phyloP scores from a whole-genome alignment of 2,797 vertebrate species.

The Peromyscus melanophrys region DNA sequence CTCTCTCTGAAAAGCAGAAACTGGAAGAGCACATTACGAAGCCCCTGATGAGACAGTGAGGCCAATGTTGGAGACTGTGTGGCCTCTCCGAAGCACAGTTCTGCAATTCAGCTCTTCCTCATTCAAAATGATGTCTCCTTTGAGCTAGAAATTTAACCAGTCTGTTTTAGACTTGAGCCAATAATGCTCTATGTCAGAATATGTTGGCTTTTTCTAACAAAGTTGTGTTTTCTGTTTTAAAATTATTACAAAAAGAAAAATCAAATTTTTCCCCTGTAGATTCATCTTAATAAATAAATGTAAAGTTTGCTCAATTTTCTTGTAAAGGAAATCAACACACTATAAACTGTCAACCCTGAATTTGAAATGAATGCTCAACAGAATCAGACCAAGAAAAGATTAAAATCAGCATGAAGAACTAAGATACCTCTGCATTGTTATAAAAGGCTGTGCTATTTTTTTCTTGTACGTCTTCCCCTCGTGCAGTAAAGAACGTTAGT shows the following conservation, averaged over 20 bases:
- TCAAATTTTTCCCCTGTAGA: not conserved
- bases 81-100: not conserved
- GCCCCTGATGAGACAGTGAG: not conserved
- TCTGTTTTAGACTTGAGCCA: conserved; percentile 35
- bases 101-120: not conserved
- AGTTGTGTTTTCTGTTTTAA: conserved; percentile 37
- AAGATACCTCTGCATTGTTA: conserved; percentile 98
- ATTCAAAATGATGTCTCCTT: conserved; percentile 14
- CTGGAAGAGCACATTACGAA: not conserved
- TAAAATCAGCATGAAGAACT: conserved; percentile 53
- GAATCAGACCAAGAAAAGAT: conserved; percentile 13
- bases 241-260: conserved; percentile 59
- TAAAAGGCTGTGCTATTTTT: conserved; percentile 99
- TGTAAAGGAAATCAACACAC: conserved; percentile 36
- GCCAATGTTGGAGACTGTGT: not conserved
- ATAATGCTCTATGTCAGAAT: conserved; percentile 44
- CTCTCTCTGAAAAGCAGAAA: conserved; percentile 39
- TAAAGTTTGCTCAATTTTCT: conserved; percentile 49
- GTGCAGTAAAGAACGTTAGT: conserved; percentile 98
- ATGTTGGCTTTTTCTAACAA: conserved; percentile 28
- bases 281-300: conserved; percentile 40
- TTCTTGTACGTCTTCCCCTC: conserved; percentile 99
- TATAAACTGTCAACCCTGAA: conserved; percentile 5
- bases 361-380: conserved; percentile 52
- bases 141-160: conserved; percentile 23